These are phyloP conservation scores for Tautogolabrus adspersus DNA, from an alignment of 2,113 vertebrate genomes.

Conservation along the genomic window DNA sequence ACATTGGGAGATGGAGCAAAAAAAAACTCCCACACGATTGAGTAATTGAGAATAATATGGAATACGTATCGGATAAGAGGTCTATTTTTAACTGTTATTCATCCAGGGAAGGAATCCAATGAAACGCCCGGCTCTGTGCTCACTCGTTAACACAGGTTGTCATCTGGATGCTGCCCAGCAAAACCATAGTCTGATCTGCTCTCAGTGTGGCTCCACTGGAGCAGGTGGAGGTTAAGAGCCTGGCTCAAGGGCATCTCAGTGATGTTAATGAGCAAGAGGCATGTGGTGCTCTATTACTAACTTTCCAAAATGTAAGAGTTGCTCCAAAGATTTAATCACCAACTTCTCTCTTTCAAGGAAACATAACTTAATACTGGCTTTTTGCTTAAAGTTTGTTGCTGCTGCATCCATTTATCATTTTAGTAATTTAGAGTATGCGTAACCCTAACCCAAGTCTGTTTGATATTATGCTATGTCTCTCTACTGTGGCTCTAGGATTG, in stretches of 20 bases:
- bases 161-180: slow-evolving; percentile 20
- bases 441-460: not conserved
- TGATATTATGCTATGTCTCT: not conserved
- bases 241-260: slow-evolving; percentile 45
- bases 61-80: slow-evolving; percentile 26
- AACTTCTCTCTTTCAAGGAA: not conserved
- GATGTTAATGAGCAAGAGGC: not conserved
- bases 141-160: not conserved
- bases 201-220: slow-evolving; percentile 5
- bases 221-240: slow-evolving; percentile 17
- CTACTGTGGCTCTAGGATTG: not conserved
- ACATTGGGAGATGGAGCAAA: slow-evolving; percentile 37
- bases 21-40: slow-evolving; percentile 36
- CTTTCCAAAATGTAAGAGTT: slow-evolving; percentile 14
- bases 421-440: not conserved
- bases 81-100: slow-evolving; percentile 30
- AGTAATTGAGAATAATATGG: slow-evolving; percentile 35
- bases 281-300: not conserved
- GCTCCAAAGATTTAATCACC: not conserved
- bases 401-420: not conserved
- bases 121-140: not conserved
- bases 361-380: not conserved
- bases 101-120: slow-evolving; percentile 2
- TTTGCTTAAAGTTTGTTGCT: not conserved
- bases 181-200: slow-evolving; percentile 8